These are phyloP conservation scores for Globodera rostochiensis DNA, from an alignment of 1,140 invertebrate genomes.

Conservation along the genomic window DNA sequence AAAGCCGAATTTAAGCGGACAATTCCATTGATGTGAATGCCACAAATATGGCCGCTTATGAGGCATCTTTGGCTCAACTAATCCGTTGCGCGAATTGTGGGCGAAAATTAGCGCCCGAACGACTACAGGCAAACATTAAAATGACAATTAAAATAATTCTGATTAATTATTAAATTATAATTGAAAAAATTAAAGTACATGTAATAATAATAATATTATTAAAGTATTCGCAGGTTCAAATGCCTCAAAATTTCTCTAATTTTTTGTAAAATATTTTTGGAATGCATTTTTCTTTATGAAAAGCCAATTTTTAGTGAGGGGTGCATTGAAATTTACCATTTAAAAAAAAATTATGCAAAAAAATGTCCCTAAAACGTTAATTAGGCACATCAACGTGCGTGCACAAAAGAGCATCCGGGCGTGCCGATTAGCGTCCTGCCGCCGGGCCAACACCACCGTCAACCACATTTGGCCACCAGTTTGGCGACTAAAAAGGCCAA, in stretches of 20 bases:
- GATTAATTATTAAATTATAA: not conserved
- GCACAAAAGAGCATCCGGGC: slow-evolving; percentile 67
- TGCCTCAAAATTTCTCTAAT: not conserved
- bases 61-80: slow-evolving; percentile 69
- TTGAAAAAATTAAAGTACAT: not conserved
- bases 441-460: not conserved
- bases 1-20: slow-evolving; percentile 33
- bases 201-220: too few species aligned
- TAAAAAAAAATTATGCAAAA: too few species aligned
- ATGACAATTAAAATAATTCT: too few species aligned
- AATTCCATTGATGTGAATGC: slow-evolving; percentile 70
- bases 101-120: slow-evolving; percentile 75
- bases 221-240: too few species aligned
- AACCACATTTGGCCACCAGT: not conserved
- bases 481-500: not conserved
- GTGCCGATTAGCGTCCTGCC: slow-evolving; percentile 20
- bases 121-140: slow-evolving; percentile 65
- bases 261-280: not conserved
- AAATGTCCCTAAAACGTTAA: not conserved
- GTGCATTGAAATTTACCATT: too few species aligned
- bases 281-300: too few species aligned
- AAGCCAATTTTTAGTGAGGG: too few species aligned
- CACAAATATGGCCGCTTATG: slow-evolving; percentile 71
- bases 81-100: slow-evolving; percentile 74
- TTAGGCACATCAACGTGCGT: slow-evolving; percentile 71